Percentiles rank a stretch among this genome's conserved stretches.
phyloP scores from a whole-genome alignment of 1,140 invertebrate species.

The Gryon sp. region DNA sequence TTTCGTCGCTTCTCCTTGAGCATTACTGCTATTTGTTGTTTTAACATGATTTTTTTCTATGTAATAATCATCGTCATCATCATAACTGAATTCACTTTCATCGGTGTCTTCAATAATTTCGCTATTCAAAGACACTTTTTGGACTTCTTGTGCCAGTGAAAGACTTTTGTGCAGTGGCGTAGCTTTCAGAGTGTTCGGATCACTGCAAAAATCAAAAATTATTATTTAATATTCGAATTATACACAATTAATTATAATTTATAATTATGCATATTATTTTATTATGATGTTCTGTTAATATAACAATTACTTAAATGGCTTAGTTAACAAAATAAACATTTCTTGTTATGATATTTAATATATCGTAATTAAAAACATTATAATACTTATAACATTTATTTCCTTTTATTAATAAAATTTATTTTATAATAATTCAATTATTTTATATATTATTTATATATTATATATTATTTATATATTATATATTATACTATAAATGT shows the following conservation, averaged over 20 bases:
- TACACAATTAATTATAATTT: neutral
- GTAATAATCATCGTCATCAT: conserved; percentile 67
- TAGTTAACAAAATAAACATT: too few relatives aligned
- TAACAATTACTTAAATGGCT: too few relatives aligned
- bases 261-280: too few relatives aligned
- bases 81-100: conserved; percentile 66
- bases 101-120: conserved; percentile 59
- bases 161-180: conserved; percentile 68
- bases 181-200: conserved; percentile 63
- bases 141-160: conserved; percentile 48
- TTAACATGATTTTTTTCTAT: conserved; percentile 35
- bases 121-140: conserved; percentile 2
- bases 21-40: conserved; percentile 39
- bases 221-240: neutral
- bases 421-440: too few relatives aligned
- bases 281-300: too few relatives aligned
- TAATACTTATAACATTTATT: too few relatives aligned
- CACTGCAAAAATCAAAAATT: conserved; percentile 5
- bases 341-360: too few relatives aligned
- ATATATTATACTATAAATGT: too few relatives aligned
- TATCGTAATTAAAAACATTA: too few relatives aligned
- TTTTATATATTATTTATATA: too few relatives aligned
- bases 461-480: neutral
- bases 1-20: conserved; percentile 83
- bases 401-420: too few relatives aligned